These are phyloP conservation scores for Callaeas wilsoni DNA, from an alignment of 2,113 vertebrate genomes.

Conservation along the genomic window DNA sequence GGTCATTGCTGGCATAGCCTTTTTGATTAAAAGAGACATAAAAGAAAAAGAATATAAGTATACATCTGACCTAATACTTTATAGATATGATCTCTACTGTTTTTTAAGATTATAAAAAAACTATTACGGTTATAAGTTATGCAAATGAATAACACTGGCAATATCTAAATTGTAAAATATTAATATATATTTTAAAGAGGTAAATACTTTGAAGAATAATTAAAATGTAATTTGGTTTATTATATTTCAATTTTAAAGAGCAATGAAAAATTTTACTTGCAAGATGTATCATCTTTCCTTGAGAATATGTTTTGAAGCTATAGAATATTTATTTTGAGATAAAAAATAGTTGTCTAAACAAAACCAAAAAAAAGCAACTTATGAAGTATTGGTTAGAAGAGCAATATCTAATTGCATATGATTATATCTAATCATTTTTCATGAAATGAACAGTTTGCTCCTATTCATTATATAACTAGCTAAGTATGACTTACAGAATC, in stretches of 20 bases:
- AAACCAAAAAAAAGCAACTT: neutral
- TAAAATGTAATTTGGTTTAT: conserved; percentile 24
- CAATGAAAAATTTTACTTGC: neutral
- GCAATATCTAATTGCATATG: neutral
- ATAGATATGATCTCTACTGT: neutral
- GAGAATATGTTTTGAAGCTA: conserved; percentile 14
- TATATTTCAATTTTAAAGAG: conserved; percentile 6
- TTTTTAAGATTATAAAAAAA: neutral
- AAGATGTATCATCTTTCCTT: neutral
- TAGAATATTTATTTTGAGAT: conserved; percentile 51
- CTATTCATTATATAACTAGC: neutral
- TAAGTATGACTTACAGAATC: neutral
- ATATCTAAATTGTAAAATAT: conserved; percentile 34
- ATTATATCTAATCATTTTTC: neutral
- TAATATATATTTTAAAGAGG: conserved; percentile 35
- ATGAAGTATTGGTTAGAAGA: neutral
- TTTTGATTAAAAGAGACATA: neutral
- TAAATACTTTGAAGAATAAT: conserved; percentile 25
- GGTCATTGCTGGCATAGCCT: neutral
- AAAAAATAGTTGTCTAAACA: neutral
- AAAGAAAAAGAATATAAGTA: neutral
- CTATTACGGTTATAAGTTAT: neutral
- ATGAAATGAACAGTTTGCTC: neutral
- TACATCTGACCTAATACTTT: neutral
- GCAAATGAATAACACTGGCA: neutral